Base-by-base conservation (phyloP, 1,140 invertebrate genomes). In the Zophobas atratus region DNA sequence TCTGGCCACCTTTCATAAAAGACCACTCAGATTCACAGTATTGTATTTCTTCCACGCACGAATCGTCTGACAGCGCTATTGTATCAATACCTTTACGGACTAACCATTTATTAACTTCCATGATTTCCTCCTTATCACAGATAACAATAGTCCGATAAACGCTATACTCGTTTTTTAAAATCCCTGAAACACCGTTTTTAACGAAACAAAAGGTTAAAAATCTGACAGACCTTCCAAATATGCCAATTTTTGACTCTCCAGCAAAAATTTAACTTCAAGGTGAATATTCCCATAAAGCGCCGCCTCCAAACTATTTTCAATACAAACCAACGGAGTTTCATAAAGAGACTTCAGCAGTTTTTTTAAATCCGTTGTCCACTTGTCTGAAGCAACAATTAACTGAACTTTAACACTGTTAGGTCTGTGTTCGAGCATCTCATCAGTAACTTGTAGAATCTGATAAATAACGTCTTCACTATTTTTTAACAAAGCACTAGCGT, bases 251-350 rank as follows among this genome's bases (percentile, higher is more conserved):
- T 41, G 41, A 6, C 56, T 60, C 1, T 76, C 33, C 36, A 79
- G 63, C 20, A 79, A 57, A 79, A 81, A 82, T 70, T 81, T 81
- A 32, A 82, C 67, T 1, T 77, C 75, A 43, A 81, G 79, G 43
- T 81, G 74, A 46, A 79, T 80, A 57, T 82, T 80, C 1, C 80
- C 84, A 81, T 85, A 85, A 1, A 84, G 51, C 6, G 84, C 81
- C 2, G 83, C 81, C 77, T 85, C 82, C 39, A 85, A 79, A 80
- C 82, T 73, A 75, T 80, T 79, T 34, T 78, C 79, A 43, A 85
- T 84, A 63, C 83, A 84, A 55, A 85, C 75, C 32, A 84, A 5
- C 8, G 84, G 84, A 20, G 75, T 56, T 70, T 76, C 74, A 53
- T 81, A 70, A 38, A 85, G 67, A 6, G 36, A 78, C 41, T 81